Conservation (phyloP, 2,113 vertebrate genomes). For the Amblyornis subalaris region DNA sequence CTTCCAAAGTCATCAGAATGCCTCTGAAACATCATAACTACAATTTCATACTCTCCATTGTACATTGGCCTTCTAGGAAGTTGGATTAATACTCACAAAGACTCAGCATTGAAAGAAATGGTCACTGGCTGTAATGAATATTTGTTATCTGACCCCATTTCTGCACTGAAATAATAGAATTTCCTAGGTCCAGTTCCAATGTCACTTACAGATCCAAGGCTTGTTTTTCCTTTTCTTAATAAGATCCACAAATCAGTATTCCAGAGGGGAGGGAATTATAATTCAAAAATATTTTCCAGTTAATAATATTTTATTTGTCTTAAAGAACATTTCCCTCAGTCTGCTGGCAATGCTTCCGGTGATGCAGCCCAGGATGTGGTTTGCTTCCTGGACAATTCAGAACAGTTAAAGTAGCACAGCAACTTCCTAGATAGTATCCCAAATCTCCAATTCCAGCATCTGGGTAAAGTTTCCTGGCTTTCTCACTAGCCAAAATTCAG, state of each 20-base stretch:
- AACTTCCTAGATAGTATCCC: background rate
- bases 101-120: background rate
- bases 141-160: background rate
- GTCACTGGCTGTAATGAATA: background rate
- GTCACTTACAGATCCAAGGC: background rate
- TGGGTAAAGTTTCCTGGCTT: background rate
- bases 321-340: background rate
- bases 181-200: background rate
- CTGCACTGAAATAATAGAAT: background rate
- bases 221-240: background rate
- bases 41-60: background rate
- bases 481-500: background rate
- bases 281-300: background rate
- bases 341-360: background rate
- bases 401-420: background rate
- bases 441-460: background rate
- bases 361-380: background rate
- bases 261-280: accelerated
- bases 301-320: background rate
- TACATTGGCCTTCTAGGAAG: background rate
- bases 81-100: background rate
- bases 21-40: background rate
- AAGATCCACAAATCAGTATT: background rate
- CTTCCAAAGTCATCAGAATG: background rate
- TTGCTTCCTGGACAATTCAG: background rate